These are phyloP conservation scores for Aphodius granarius DNA, from an alignment of 2,888 invertebrate species.

Conservation along the genomic window DNA sequence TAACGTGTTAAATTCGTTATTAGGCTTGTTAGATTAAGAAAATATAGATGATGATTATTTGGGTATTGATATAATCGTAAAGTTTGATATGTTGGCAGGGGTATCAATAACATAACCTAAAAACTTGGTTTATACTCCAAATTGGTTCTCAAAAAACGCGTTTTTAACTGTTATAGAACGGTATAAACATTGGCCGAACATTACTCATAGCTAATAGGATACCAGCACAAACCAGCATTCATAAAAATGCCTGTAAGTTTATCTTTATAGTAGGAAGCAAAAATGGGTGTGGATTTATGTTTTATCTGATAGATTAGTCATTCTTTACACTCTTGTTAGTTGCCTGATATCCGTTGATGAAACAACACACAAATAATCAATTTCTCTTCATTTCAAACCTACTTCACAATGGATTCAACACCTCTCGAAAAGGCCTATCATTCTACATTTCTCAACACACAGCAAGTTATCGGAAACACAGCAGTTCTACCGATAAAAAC, in stretches of 20 bases:
- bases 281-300: neutral
- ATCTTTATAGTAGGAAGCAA: neutral
- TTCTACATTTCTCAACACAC: constrained; percentile 79
- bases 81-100: neutral
- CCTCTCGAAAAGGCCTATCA: constrained; percentile 81
- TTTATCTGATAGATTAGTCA: neutral
- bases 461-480: constrained; percentile 84
- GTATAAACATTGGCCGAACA: neutral
- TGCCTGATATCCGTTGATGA: neutral
- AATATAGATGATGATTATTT: neutral
- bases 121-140: neutral
- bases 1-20: no score
- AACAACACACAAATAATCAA: neutral
- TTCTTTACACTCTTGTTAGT: neutral
- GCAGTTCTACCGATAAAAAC: constrained; percentile 91
- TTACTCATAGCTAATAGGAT: neutral
- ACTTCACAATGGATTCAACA: neutral
- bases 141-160: neutral
- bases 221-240: neutral
- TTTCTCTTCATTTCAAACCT: neutral
- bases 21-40: no score
- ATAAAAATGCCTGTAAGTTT: neutral
- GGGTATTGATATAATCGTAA: neutral
- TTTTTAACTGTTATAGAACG: neutral
- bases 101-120: neutral